A percentile compares a stretch with the other conserved stretches of the same genome.
Conservation (phyloP, 2,888 invertebrate genomes). For the Clepsis dumicolana region DNA sequence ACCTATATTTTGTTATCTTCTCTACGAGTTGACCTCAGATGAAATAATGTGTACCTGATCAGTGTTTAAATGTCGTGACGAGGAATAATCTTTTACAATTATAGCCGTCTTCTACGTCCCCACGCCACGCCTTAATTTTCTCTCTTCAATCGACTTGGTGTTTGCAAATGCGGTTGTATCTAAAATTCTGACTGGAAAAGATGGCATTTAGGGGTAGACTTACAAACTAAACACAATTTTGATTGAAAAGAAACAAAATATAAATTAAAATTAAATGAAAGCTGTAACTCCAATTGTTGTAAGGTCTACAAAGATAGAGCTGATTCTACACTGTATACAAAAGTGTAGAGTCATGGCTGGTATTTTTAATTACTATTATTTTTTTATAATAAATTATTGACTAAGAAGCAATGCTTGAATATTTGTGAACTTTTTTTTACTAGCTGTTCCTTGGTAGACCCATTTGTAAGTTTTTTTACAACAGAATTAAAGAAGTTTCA, state of each 20-base stretch:
- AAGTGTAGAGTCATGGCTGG: neutral
- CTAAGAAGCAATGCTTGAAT: neutral
- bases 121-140: slow-evolving; percentile 15
- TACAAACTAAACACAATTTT: slow-evolving; percentile 41
- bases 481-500: neutral
- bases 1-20: slow-evolving; percentile 33
- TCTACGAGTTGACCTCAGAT: slow-evolving; percentile 6
- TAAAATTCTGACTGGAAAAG: slow-evolving; percentile 33
- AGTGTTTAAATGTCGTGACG: slow-evolving; percentile 13
- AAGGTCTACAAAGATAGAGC: slow-evolving; percentile 15
- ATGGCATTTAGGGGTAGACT: slow-evolving; percentile 25
- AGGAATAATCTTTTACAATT: slow-evolving; percentile 2
- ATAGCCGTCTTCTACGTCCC: slow-evolving; percentile 16
- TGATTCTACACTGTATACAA: slow-evolving; percentile 6
- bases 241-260: slow-evolving; percentile 31
- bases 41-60: slow-evolving; percentile 30
- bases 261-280: slow-evolving; percentile 23
- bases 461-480: neutral
- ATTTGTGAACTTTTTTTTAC: neutral
- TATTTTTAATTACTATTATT: neutral
- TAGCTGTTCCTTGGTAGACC: slow-evolving; percentile 4
- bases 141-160: slow-evolving; percentile 16
- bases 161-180: slow-evolving; percentile 4
- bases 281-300: slow-evolving; percentile 11
- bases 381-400: neutral